Percentiles rank a stretch among this genome's conserved stretches.
Evolutionary conservation across 2,113 vertebrate species (phyloP).

Genomic region (Arothron firmamentum): DNA sequence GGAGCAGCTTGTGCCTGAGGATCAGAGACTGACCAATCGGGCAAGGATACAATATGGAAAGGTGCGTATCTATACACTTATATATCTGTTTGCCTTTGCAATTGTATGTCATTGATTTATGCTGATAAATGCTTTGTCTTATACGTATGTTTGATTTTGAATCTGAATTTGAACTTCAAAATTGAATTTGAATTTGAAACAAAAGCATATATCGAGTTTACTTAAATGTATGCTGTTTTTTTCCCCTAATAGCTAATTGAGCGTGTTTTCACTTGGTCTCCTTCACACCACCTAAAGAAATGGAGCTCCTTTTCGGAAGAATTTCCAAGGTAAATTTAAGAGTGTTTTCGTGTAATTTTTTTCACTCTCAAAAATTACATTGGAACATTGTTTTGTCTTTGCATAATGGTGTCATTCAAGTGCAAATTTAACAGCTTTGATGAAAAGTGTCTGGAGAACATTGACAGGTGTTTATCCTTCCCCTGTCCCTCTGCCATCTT

Average conservation of each 20-base stretch:
- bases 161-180: not conserved
- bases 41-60: conserved; percentile 66
- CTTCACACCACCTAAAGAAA: conserved; percentile 75
- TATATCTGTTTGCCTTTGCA: not conserved
- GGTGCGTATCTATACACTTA: conserved; percentile 40
- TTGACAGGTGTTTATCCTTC: not conserved
- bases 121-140: not conserved
- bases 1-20: conserved; percentile 56
- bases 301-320: conserved; percentile 73
- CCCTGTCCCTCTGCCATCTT: not conserved
- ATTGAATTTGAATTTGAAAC: too few species aligned
- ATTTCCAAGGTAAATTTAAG: conserved; percentile 73
- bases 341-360: not conserved
- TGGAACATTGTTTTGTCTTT: not conserved
- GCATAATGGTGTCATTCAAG: not conserved
- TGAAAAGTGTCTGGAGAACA: not conserved
- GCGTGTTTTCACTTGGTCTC: conserved; percentile 82
- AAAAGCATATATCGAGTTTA: too few species aligned
- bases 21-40: conserved; percentile 49
- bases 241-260: conserved; percentile 74
- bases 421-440: not conserved
- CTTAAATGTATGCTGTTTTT: conserved; percentile 10
- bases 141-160: not conserved
- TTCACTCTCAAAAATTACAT: not conserved
- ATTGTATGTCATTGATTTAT: too few species aligned